Evolutionary conservation across 2,888 invertebrate genomes (phyloP).

Genomic region (Nematopogon swammerdamellus): DNA sequence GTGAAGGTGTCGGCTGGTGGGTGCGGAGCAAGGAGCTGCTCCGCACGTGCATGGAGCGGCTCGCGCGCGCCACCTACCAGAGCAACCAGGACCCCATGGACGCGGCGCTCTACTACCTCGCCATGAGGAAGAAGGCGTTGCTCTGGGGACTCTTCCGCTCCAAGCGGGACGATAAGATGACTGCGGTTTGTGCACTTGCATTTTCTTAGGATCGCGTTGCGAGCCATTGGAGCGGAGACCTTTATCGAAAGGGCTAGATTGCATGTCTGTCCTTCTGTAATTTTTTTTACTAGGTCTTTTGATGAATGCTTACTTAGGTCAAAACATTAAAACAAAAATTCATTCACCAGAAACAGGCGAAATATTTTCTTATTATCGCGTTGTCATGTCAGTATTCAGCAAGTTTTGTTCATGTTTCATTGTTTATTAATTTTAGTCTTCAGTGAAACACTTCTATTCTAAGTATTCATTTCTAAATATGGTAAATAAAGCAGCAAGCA

Average conservation of each 20-base stretch:
- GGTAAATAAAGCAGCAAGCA: too few species aligned
- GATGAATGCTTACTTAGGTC: constrained; percentile 11
- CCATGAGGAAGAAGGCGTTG: constrained; percentile 96
- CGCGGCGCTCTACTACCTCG: constrained; percentile 94
- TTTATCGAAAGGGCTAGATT: too few species aligned
- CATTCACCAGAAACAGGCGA: too few species aligned
- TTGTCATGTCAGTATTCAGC: too few species aligned
- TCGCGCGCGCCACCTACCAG: constrained; percentile 93
- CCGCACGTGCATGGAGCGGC: constrained; percentile 81
- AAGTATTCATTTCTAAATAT: too few species aligned
- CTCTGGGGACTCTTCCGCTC: constrained; percentile 94
- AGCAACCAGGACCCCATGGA: constrained; percentile 93
- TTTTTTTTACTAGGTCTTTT: too few species aligned
- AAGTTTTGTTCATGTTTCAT: too few species aligned
- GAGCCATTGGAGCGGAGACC: not conserved
- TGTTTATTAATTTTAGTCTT: too few species aligned
- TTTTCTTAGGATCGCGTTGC: not conserved
- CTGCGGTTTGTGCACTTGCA: constrained; percentile 37
- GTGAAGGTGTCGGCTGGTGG: constrained; percentile 90
- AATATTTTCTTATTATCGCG: too few species aligned
- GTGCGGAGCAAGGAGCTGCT: constrained; percentile 79
- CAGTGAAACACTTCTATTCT: too few species aligned
- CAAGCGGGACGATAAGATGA: constrained; percentile 88
- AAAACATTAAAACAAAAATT: too few species aligned
- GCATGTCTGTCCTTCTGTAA: too few species aligned